These are phyloP conservation scores for Ovis canadensis DNA, from an alignment of 2,113 vertebrate genomes.

Conservation along the genomic window DNA sequence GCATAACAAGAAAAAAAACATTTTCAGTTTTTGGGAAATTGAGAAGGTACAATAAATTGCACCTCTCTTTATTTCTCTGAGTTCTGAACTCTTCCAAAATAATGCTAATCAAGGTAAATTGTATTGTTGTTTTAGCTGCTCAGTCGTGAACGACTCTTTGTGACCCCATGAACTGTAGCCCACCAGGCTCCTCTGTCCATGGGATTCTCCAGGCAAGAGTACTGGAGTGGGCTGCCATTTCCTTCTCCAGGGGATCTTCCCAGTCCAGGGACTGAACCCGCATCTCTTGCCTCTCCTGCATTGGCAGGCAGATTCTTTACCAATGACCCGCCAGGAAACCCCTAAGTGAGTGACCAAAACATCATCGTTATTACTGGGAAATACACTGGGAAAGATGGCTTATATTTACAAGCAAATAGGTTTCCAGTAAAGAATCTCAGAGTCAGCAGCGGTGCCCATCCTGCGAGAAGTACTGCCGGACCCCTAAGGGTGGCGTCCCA, in stretches of 20 bases:
- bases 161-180: not conserved
- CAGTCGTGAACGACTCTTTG: not conserved
- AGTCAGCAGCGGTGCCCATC: not conserved
- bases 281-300: not conserved
- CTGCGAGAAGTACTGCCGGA: not conserved
- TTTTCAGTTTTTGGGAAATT: not conserved
- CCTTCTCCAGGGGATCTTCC: not conserved
- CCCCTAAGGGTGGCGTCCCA: too few species aligned
- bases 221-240: not conserved
- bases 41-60: not conserved
- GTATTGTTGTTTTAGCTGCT: not conserved
- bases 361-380: not conserved
- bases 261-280: fast-evolving
- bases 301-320: not conserved
- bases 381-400: not conserved
- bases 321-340: not conserved
- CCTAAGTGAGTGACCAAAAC: not conserved
- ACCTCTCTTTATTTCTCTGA: not conserved
- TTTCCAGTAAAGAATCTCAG: not conserved
- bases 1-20: not conserved
- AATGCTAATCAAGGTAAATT: not conserved
- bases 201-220: not conserved
- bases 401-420: not conserved
- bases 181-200: not conserved
- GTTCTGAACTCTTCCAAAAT: not conserved